Conservation (phyloP, 2,888 invertebrate genomes). For the Eudemis profundana region DNA sequence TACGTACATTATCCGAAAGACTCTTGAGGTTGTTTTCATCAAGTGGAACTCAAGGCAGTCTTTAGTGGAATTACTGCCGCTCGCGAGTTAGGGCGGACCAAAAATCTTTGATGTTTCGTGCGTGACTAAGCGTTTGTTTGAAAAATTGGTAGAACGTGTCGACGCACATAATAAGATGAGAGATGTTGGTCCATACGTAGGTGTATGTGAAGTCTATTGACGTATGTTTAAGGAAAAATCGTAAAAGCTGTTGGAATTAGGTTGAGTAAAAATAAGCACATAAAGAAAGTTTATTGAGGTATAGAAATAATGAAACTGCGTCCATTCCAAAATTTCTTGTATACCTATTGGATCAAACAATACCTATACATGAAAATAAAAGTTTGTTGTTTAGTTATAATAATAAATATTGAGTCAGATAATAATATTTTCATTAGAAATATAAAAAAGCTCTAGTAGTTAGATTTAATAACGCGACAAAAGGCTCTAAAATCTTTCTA, state of each 20-base stretch:
- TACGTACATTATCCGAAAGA: slow-evolving; percentile 43
- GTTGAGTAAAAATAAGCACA: not conserved
- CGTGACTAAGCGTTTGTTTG: slow-evolving; percentile 50
- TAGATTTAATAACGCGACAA: too few species aligned
- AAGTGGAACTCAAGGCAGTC: slow-evolving; percentile 51
- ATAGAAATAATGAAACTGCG: too few species aligned
- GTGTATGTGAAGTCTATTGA: not conserved
- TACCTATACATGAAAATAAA: too few species aligned
- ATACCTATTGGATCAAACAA: too few species aligned
- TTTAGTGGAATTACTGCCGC: slow-evolving; percentile 50
- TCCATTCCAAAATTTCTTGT: too few species aligned
- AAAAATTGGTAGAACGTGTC: slow-evolving; percentile 45
- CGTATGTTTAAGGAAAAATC: not conserved
- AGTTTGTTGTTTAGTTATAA: too few species aligned
- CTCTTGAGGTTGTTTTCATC: slow-evolving; percentile 51
- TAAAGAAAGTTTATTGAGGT: too few species aligned
- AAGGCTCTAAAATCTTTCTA: too few species aligned
- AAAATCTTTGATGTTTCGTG: slow-evolving; percentile 48
- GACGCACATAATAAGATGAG: slow-evolving; percentile 42
- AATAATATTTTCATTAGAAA: too few species aligned
- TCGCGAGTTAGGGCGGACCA: slow-evolving; percentile 28
- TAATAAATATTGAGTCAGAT: too few species aligned
- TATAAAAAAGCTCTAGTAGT: too few species aligned
- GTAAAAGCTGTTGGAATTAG: not conserved
- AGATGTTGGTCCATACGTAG: slow-evolving; percentile 27